These are phyloP conservation scores for Ectropis grisescens DNA, from an alignment of 1,140 invertebrate species.

Conservation along the genomic window DNA sequence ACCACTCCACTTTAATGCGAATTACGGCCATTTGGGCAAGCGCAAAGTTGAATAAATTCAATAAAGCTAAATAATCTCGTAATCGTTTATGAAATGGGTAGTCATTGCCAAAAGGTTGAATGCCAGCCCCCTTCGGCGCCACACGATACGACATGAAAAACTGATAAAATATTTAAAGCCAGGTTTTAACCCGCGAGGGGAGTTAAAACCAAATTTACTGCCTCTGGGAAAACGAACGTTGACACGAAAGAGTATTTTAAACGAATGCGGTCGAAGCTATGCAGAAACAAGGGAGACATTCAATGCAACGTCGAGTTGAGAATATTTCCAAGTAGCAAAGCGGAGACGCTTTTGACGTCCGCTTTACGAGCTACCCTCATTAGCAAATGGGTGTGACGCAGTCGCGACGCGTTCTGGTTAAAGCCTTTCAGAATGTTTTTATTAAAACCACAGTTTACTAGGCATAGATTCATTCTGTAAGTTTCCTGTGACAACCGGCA, in stretches of 20 bases:
- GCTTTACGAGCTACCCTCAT: constrained; percentile 21
- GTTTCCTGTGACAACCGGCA: too few species aligned
- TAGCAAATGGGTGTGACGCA: constrained; percentile 18
- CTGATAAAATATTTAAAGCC: constrained; percentile 59
- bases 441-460: too few species aligned
- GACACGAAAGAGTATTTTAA: constrained; percentile 26
- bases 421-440: too few species aligned
- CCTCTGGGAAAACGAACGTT: constrained; percentile 35
- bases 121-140: constrained; percentile 38
- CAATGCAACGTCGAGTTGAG: constrained; percentile 7
- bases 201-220: constrained; percentile 40
- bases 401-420: constrained; percentile 2
- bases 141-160: constrained; percentile 52
- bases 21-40: too few species aligned
- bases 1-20: too few species aligned
- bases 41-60: too few species aligned
- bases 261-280: constrained; percentile 18
- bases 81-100: constrained; percentile 39
- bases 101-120: constrained; percentile 31
- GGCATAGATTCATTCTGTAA: too few species aligned
- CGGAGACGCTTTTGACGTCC: constrained; percentile 7
- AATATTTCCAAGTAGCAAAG: constrained; percentile 6
- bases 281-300: constrained; percentile 15
- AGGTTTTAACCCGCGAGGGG: constrained; percentile 42
- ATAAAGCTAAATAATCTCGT: constrained; percentile 4